Percentiles rank a stretch among this genome's conserved stretches.
These are phyloP conservation scores for Poeciliopsis turneri DNA, from an alignment of 2,797 vertebrate species.

Conservation along the genomic window DNA sequence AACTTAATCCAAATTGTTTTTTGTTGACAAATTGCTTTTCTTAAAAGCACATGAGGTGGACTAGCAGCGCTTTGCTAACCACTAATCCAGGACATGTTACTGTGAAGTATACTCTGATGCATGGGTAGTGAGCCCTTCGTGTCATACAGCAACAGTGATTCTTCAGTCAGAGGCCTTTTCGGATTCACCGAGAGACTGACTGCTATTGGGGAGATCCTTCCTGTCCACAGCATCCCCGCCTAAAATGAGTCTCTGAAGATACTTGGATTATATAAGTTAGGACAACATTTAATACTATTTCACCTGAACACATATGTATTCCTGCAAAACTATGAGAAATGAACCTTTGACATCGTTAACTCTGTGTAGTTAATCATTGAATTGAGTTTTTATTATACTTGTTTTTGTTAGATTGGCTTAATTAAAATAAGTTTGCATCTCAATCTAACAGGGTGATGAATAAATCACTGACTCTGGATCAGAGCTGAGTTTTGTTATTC, in stretches of 20 bases:
- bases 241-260: neutral
- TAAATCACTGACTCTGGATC: neutral
- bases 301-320: too few species aligned
- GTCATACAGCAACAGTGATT: too few species aligned
- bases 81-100: neutral
- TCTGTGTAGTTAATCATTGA: too few species aligned
- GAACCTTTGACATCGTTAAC: too few species aligned
- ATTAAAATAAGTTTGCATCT: neutral
- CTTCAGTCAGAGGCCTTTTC: neutral
- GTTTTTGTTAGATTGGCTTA: neutral
- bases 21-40: too few species aligned
- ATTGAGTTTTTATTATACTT: neutral
- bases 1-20: too few species aligned
- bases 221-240: neutral
- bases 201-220: neutral
- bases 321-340: too few species aligned
- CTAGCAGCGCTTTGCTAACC: neutral
- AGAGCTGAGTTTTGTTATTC: neutral
- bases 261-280: neutral
- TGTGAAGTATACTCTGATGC: neutral
- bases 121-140: too few species aligned
- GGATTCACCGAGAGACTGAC: neutral
- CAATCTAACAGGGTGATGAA: neutral
- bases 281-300: too few species aligned
- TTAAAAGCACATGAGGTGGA: neutral